phyloP scores from a whole-genome alignment of 2,113 vertebrate genomes.

The Reinhardtius hippoglossoides region DNA sequence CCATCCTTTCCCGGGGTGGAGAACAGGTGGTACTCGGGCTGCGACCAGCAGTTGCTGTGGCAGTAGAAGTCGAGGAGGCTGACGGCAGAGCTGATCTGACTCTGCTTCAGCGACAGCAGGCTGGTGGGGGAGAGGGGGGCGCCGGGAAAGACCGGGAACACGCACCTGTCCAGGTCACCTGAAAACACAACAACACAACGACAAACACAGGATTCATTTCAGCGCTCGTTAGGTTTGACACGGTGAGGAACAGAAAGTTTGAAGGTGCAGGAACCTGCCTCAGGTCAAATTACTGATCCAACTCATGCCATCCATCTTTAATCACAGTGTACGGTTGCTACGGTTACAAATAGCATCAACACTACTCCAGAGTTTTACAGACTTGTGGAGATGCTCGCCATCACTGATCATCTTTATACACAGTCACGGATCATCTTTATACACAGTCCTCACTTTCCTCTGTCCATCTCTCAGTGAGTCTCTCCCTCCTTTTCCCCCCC shows the following conservation, averaged over 20 bases:
- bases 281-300: no score
- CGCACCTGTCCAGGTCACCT: conserved; percentile 81
- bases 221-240: no score
- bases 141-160: conserved; percentile 87
- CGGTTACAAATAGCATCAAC: neutral
- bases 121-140: conserved; percentile 87
- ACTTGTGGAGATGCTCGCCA: no score
- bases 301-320: no score
- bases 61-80: conserved; percentile 93
- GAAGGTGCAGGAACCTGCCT: no score
- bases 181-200: neutral
- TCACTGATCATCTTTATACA: neutral
- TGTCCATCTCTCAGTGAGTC: neutral
- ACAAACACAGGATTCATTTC: neutral
- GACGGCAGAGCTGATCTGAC: conserved; percentile 89
- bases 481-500: neutral
- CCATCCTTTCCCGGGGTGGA: conserved; percentile 83
- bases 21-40: conserved; percentile 92
- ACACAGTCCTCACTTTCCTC: neutral
- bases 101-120: conserved; percentile 87
- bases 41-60: conserved; percentile 88
- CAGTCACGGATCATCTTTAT: no score
- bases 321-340: neutral
- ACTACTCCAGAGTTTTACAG: no score
- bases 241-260: no score